Base-by-base conservation (phyloP, 2,888 invertebrate genomes). In the Troilus luridus region DNA sequence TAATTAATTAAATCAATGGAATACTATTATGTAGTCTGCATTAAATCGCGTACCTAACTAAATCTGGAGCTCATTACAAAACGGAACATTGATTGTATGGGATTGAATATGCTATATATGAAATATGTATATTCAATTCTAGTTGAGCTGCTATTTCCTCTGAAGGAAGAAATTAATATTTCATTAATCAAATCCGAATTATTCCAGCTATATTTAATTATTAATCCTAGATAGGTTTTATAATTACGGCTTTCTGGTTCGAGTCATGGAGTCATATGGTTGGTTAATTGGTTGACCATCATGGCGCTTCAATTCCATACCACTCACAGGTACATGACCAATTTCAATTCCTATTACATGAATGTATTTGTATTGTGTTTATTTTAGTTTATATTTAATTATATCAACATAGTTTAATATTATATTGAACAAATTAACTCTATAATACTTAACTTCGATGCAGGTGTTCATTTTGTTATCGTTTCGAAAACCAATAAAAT, bases 271-370 rank as follows among this genome's bases (percentile, higher is more conserved):
- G n/a, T n/a, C n/a, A n/a, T n/a, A n/a, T n/a, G n/a, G 56, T 56
- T 85, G 19, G 85, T 85, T n/a, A 85, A 85, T 85, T 56, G 81
- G 54, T 9, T 81, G 2, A 0, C 21, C 19, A 81, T 12, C 85
- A 85, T 85, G 85, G 21, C 85, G 85, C 56, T 85, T 54, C 54
- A 14, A 56, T 85, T 85, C 56, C 14, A 56, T 21, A 85, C 85
- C 56, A n/a, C 85, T 56, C 85, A 85, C 56, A 85, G 85, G 85
- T 85, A 56, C n/a, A 11, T 58, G 14, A 5, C 24, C 0, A 14
- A 67, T n/a, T 64, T n/a, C n/a, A 64, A 1, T n/a, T 64, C 64
- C 9, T 62, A 62, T 62, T 41, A 21, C 62, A n/a, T 64, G 12
- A 64, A n/a, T 64, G n/a, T 64, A 64, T n/a, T 21, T 7, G 21